phyloP scores from a whole-genome alignment of 2,888 invertebrate species.

The Chromoteleia sp. region DNA sequence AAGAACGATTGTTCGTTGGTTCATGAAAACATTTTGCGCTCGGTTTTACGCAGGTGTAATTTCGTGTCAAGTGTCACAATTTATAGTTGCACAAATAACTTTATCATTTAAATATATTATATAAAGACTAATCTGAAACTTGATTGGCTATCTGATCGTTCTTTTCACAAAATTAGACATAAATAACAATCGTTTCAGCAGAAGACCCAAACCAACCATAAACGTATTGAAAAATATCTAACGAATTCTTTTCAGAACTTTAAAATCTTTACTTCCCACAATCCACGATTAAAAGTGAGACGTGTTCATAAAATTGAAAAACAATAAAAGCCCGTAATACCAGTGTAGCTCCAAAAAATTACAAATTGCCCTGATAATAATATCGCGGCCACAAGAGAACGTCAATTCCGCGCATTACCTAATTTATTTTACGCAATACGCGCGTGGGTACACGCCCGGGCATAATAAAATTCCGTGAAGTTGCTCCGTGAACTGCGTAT shows the following conservation, averaged over 20 bases:
- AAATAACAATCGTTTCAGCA: too few species aligned
- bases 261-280: too few species aligned
- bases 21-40: slow-evolving; percentile 30
- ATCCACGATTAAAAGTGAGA: too few species aligned
- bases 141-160: neutral
- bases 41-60: neutral
- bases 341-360: slow-evolving; percentile 4
- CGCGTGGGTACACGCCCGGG: neutral
- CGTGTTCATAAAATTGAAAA: neutral
- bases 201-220: too few species aligned
- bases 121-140: neutral
- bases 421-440: slow-evolving; percentile 46
- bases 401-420: slow-evolving; percentile 26
- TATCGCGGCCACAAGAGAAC: neutral
- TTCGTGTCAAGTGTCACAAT: neutral
- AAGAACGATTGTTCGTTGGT: slow-evolving; percentile 34
- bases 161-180: too few species aligned
- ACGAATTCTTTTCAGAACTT: too few species aligned
- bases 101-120: neutral
- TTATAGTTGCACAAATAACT: neutral
- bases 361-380: slow-evolving; percentile 20
- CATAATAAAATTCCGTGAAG: slow-evolving; percentile 53
- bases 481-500: slow-evolving; percentile 61
- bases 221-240: too few species aligned
- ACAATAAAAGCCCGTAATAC: neutral